Conservation (phyloP, 2,888 invertebrate species). For the Acronicta alni region DNA sequence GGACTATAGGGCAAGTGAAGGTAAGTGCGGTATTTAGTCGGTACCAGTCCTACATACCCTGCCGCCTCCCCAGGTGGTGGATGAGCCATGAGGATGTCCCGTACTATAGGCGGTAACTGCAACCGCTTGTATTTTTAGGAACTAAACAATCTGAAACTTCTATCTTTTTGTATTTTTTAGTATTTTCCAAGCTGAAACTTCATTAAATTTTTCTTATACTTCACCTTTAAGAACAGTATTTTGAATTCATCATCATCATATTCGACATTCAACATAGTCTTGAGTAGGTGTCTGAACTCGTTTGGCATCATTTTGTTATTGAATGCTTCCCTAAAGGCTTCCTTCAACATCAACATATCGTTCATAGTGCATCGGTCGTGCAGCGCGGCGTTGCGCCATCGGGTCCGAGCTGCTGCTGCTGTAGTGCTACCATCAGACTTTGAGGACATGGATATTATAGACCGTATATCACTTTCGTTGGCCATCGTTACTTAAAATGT, state of each 20-base stretch:
- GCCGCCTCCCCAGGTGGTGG: no score
- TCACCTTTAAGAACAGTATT: slow-evolving; percentile 90
- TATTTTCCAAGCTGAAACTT: no score
- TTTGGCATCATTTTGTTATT: slow-evolving; percentile 77
- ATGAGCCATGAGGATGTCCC: no score
- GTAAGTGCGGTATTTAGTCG: no score
- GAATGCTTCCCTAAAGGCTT: slow-evolving; percentile 81
- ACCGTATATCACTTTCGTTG: slow-evolving; percentile 75
- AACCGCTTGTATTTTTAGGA: no score
- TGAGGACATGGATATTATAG: slow-evolving; percentile 73
- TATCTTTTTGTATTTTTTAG: no score
- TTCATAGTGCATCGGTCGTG: slow-evolving; percentile 80
- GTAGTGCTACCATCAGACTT: slow-evolving; percentile 75
- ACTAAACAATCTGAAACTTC: no score
- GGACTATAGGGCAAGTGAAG: no score
- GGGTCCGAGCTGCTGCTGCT: slow-evolving; percentile 55
- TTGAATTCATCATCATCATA: slow-evolving; percentile 90
- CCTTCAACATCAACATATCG: slow-evolving; percentile 83
- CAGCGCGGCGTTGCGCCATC: slow-evolving; percentile 74
- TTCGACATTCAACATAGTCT: slow-evolving; percentile 80
- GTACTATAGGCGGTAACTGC: no score
- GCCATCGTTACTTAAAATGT: slow-evolving; percentile 62
- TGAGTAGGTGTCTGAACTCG: slow-evolving; percentile 79
- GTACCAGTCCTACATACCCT: no score
- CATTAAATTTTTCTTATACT: not conserved